Conservation (phyloP, 2,113 vertebrate genomes). For the Odobenus rosmarus region DNA sequence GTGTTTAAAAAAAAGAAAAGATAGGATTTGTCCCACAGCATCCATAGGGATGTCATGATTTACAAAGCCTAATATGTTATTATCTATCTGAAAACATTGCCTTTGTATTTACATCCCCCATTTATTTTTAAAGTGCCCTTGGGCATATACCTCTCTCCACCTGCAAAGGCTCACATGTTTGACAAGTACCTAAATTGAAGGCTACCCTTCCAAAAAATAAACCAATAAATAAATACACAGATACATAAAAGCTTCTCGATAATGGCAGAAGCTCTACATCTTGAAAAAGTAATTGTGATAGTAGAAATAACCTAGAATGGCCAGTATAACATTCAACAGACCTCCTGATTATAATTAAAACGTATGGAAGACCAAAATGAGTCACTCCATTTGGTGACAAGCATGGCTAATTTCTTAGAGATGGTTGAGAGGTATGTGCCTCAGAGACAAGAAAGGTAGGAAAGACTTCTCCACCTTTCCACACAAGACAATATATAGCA, state of each 20-base stretch:
- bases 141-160: conserved; percentile 83
- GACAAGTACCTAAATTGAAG: conserved; percentile 71
- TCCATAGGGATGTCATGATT: conserved; percentile 55
- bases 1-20: conserved; percentile 35
- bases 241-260: conserved; percentile 56
- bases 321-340: not conserved
- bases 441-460: conserved; percentile 79
- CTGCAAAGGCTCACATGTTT: conserved; percentile 65
- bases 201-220: conserved; percentile 58
- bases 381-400: conserved; percentile 1
- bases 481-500: conserved; percentile 82
- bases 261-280: conserved; percentile 50
- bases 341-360: conserved; percentile 40
- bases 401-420: conserved; percentile 58
- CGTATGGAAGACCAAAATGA: conserved; percentile 1
- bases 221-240: conserved; percentile 21
- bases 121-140: conserved; percentile 73
- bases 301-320: conserved; percentile 32
- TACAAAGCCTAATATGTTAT: conserved; percentile 50
- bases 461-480: conserved; percentile 76
- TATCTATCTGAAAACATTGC: conserved; percentile 67
- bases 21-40: conserved; percentile 42
- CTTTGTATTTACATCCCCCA: conserved; percentile 69
- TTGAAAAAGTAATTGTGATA: conserved; percentile 37
- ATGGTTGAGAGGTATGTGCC: conserved; percentile 87